Conservation (phyloP, 2,888 invertebrate species). For the Helicoverpa assulta region DNA sequence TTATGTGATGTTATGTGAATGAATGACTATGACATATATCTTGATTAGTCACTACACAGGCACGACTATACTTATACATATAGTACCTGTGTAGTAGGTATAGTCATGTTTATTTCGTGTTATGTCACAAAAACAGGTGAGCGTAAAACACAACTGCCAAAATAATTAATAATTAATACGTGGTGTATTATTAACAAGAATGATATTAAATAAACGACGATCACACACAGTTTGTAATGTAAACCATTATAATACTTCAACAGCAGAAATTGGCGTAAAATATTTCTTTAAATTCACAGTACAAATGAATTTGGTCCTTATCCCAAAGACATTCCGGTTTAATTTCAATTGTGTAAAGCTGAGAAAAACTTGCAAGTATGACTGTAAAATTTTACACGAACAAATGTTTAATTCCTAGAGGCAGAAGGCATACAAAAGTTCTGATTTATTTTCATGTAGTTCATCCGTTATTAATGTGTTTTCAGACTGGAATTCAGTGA, state of each 20-base stretch:
- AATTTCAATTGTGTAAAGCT: not conserved
- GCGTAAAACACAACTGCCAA: too few species aligned
- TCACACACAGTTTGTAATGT: conserved; percentile 5
- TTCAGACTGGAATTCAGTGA: conserved; percentile 27
- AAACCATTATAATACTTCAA: conserved; percentile 32
- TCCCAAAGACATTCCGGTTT: accelerated
- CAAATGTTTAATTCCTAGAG: conserved; percentile 53
- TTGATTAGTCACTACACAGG: too few species aligned
- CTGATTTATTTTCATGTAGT: conserved; percentile 39
- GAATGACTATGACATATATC: too few species aligned
- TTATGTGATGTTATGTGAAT: too few species aligned
- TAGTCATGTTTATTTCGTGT: too few species aligned
- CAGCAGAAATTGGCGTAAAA: conserved; percentile 15
- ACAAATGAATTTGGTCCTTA: conserved; percentile 12
- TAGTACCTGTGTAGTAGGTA: too few species aligned
- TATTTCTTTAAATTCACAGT: conserved; percentile 11
- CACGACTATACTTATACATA: too few species aligned
- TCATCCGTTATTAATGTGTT: conserved; percentile 42
- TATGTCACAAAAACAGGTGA: too few species aligned
- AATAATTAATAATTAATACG: too few species aligned
- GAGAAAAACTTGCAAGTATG: conserved; percentile 33
- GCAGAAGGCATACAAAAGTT: conserved; percentile 36
- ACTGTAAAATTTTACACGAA: conserved; percentile 41
- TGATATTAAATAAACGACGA: conserved; percentile 21
- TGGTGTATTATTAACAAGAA: conserved; percentile 23